Evolutionary conservation across 2,888 invertebrate species (phyloP).

Genomic region (Lamproptera curius): DNA sequence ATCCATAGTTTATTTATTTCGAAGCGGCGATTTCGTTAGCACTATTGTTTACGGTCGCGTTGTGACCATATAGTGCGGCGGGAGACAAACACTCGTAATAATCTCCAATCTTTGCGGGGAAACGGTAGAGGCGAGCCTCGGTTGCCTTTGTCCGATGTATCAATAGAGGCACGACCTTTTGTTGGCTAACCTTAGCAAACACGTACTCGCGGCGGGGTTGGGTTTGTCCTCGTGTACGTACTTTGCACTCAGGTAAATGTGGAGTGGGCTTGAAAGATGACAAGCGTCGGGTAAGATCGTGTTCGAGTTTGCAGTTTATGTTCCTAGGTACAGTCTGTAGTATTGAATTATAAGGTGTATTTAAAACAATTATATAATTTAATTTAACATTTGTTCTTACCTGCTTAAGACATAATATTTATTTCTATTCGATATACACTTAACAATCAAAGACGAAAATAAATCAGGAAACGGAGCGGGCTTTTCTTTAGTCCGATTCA

Average conservation of each 20-base stretch:
- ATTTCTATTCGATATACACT: too few species aligned
- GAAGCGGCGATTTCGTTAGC: neutral
- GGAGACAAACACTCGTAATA: conserved; percentile 26
- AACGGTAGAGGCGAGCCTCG: conserved; percentile 16
- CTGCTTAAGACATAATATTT: too few species aligned
- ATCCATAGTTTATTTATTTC: neutral
- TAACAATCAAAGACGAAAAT: too few species aligned
- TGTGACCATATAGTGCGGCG: neutral
- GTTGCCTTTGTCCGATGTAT: conserved; percentile 31
- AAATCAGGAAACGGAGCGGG: conserved; percentile 26
- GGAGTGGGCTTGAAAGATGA: conserved; percentile 8
- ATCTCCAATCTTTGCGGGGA: conserved; percentile 30
- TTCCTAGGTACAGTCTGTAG: too few species aligned
- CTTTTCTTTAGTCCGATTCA: conserved; percentile 43
- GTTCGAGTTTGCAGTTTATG: neutral
- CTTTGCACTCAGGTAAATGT: conserved; percentile 2
- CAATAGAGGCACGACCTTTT: conserved; percentile 31
- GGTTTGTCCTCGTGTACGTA: conserved; percentile 21
- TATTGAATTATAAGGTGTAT: too few species aligned
- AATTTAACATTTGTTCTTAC: too few species aligned
- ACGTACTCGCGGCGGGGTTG: conserved; percentile 16
- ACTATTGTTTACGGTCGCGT: neutral
- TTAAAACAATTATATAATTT: too few species aligned
- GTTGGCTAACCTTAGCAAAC: conserved; percentile 28
- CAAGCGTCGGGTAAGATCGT: neutral